Conservation (phyloP, 2,888 invertebrate genomes). For the Mystacides longicornis region DNA sequence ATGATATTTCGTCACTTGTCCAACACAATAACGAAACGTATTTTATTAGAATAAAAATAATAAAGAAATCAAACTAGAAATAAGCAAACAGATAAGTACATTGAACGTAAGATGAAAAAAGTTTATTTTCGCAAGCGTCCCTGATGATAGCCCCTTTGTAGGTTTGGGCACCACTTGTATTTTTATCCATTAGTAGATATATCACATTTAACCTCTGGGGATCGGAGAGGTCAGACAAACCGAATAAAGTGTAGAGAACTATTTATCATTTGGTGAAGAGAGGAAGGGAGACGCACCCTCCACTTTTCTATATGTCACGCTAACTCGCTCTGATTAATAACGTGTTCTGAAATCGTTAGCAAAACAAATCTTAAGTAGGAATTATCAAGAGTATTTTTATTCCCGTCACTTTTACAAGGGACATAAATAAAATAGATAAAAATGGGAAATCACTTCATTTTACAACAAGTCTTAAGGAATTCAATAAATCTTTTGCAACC, state of each 20-base stretch:
- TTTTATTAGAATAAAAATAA: not conserved
- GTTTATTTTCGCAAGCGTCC: too few relatives aligned
- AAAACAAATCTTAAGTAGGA: too few relatives aligned
- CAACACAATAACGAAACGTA: not conserved
- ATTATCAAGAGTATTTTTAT: too few relatives aligned
- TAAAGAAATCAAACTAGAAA: not conserved
- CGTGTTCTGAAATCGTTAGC: not conserved
- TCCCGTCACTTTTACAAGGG: too few relatives aligned
- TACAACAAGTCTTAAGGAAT: too few relatives aligned
- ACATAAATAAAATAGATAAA: too few relatives aligned
- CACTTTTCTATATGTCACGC: not conserved
- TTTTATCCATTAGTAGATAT: too few relatives aligned
- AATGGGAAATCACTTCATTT: too few relatives aligned
- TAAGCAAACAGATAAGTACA: not conserved
- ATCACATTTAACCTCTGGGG: constrained; percentile 3
- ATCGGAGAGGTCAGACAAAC: not conserved
- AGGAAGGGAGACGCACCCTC: not conserved
- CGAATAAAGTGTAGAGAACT: not conserved
- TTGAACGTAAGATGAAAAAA: not conserved
- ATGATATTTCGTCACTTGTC: too few relatives aligned
- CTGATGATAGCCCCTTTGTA: too few relatives aligned
- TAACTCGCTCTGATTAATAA: not conserved
- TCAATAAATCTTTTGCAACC: too few relatives aligned
- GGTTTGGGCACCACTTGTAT: too few relatives aligned
- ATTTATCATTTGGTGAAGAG: not conserved